Conservation (phyloP, 1,140 invertebrate genomes). For the Archivesica marissinica region DNA sequence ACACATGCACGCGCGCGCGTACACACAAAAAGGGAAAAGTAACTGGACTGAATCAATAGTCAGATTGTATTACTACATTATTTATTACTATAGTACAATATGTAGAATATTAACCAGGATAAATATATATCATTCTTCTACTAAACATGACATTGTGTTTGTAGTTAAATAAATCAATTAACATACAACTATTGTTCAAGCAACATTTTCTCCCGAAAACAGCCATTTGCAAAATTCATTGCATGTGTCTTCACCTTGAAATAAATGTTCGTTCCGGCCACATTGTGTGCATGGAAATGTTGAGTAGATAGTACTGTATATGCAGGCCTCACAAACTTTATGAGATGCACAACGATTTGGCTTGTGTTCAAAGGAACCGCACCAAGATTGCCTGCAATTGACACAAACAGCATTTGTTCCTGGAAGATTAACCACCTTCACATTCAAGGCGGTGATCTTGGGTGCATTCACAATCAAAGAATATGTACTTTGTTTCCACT, state of each 20-base stretch:
- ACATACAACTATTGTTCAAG: no score
- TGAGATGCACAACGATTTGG: conserved; percentile 32
- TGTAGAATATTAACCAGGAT: no score
- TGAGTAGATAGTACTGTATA: background rate
- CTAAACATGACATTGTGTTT: no score
- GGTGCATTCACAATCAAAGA: conserved; percentile 65
- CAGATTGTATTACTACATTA: no score
- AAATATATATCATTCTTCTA: no score
- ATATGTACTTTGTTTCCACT: no score
- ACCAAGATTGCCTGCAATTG: conserved; percentile 5
- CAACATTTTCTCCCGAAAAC: background rate
- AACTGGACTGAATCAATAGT: no score
- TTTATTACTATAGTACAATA: no score
- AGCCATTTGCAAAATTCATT: conserved; percentile 13
- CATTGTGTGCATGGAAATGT: background rate
- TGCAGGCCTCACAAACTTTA: conserved; percentile 7
- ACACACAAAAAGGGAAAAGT: no score
- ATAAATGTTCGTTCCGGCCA: background rate
- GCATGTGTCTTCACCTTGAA: background rate
- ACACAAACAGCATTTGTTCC: conserved; percentile 13
- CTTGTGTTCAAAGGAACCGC: conserved; percentile 26
- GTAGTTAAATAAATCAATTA: no score
- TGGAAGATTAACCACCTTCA: conserved; percentile 36
- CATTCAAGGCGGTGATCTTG: conserved; percentile 43
- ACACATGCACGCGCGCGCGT: no score